Base-by-base conservation (phyloP, 2,113 vertebrate genomes). In the Ctenodactylus gundi region DNA sequence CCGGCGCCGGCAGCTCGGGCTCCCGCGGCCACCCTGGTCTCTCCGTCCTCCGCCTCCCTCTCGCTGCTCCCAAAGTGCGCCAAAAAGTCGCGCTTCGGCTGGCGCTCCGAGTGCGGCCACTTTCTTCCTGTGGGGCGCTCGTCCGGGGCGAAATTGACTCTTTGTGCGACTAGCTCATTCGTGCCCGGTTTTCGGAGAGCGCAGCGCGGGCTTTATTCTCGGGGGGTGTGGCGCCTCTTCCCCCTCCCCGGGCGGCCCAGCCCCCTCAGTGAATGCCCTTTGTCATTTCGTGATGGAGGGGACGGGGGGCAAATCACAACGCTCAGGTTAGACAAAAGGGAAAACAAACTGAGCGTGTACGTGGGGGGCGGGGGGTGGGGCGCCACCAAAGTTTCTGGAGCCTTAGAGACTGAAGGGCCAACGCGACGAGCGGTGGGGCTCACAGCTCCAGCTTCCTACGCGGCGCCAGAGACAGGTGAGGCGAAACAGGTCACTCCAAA, bases 201-300 rank as follows among this genome's bases (percentile, higher is more conserved):
- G 44, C 36, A 8, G 94, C 85, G 77, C 82, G 91, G 82, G 91
- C 85, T 97, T 94, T 95, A 96, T 93, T 94, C 90, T 91, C 89
- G 55, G 93, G 82, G 83, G 94, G 91, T 96, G 96, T 94, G 94
- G 91, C 91, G 68, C 88, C 70, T 94, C 78, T 27, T 51, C 84
- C 95, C 91, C 62, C 67, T 62, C 49, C 46, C 82, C 36, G 0
- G n/a, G 46, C 36, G 1, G 85, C 94, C 92, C 90, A 95, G 67
- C 91, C 91, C 75, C 60, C 62, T 10, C 60, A 14, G n/a, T 20
- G 67, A 68, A 80, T 12, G 49, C 67, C 58, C 75, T 90, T 73
- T 62, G 85, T 88, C 73, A 51, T 83, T 73, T 41, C 67, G 64
- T 88, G 73, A 41, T 41, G 31, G 73, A 85, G 57, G 29, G 31